phyloP scores from a whole-genome alignment of 2,888 invertebrate species.

The Parelbella ahira region DNA sequence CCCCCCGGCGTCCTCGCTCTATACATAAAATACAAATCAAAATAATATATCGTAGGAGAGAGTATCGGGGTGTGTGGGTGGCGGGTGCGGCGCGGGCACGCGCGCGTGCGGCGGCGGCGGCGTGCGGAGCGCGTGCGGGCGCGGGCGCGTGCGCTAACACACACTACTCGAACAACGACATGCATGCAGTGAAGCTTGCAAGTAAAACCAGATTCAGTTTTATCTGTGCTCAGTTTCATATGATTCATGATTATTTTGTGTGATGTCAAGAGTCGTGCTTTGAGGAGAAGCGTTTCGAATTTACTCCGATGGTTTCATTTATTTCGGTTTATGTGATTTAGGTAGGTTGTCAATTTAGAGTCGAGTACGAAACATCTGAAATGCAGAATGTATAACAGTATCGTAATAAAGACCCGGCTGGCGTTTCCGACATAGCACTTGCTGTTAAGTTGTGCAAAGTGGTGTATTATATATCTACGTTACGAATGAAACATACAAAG shows the following conservation, averaged over 20 bases:
- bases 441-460: slow-evolving; percentile 75
- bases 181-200: slow-evolving; percentile 80
- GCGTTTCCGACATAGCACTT: slow-evolving; percentile 56
- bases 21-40: slow-evolving; percentile 83
- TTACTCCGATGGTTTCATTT: slow-evolving; percentile 71
- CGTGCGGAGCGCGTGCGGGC: slow-evolving; percentile 30
- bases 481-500: slow-evolving; percentile 72
- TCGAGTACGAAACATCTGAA: slow-evolving; percentile 73
- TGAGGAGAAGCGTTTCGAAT: slow-evolving; percentile 81
- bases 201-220: slow-evolving; percentile 79
- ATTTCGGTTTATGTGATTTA: slow-evolving; percentile 67
- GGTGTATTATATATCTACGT: slow-evolving; percentile 75
- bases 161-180: slow-evolving; percentile 76
- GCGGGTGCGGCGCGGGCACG: slow-evolving; percentile 40
- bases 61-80: slow-evolving; percentile 74
- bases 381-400: slow-evolving; percentile 74
- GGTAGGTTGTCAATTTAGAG: slow-evolving; percentile 70
- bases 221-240: slow-evolving; percentile 79
- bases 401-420: slow-evolving; percentile 56
- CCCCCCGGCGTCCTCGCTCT: slow-evolving; percentile 96
- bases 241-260: slow-evolving; percentile 77
- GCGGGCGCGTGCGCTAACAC: slow-evolving; percentile 45
- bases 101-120: slow-evolving; percentile 37
- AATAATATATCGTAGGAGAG: slow-evolving; percentile 79
- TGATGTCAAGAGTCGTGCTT: slow-evolving; percentile 80